Percentiles rank a stretch among this genome's conserved stretches.
These are phyloP conservation scores for Diaperis boleti DNA, from an alignment of 2,888 invertebrate species.

Conservation along the genomic window DNA sequence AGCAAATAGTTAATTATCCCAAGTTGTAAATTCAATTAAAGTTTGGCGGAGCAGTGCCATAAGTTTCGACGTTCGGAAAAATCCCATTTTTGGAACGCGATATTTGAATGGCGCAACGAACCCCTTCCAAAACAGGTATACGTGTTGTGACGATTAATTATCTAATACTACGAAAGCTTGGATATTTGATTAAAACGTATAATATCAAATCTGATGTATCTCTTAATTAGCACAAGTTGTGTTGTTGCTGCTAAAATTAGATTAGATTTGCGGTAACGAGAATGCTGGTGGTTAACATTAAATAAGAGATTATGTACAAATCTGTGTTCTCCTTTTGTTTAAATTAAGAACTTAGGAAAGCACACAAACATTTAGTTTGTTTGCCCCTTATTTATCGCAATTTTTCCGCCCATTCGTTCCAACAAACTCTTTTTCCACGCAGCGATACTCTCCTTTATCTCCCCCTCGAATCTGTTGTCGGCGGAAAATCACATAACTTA, in stretches of 20 bases:
- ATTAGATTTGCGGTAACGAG: background rate
- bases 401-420: background rate
- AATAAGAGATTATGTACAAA: too few relatives aligned
- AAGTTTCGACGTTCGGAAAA: background rate
- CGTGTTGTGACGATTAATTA: background rate
- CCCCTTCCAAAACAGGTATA: background rate
- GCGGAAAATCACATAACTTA: slow-evolving; percentile 7
- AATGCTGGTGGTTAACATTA: background rate
- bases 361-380: background rate
- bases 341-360: too few relatives aligned
- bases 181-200: background rate
- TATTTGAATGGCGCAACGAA: background rate
- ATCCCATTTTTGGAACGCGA: background rate
- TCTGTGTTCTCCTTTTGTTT: too few relatives aligned
- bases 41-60: background rate
- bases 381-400: background rate
- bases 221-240: background rate
- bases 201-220: background rate
- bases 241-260: background rate
- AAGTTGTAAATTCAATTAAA: slow-evolving; percentile 4
- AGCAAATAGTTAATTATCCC: background rate
- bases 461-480: slow-evolving; percentile 4
- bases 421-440: background rate
- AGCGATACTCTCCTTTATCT: slow-evolving; percentile 1
- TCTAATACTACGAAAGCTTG: background rate